Evolutionary conservation across 2,888 invertebrate species (phyloP), one percentile per base, ranked within the genome.

Genomic region (Eudasyphora cyanicolor): DNA sequence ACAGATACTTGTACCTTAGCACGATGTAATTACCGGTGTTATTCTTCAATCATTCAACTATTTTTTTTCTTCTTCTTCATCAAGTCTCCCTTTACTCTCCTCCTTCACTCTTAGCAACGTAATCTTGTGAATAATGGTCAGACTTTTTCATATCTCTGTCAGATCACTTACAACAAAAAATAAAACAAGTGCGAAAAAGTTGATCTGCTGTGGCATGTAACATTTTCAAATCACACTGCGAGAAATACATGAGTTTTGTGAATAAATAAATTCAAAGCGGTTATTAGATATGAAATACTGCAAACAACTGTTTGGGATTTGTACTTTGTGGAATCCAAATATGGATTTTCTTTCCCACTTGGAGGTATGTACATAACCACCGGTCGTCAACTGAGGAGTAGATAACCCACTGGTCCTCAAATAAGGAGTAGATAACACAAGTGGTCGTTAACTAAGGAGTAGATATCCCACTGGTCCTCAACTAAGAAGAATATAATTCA

Each of bases 151-250:
- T 24, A 14, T 57, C 27, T n/a, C n/a, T 12, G 67, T 54, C 79
- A 70, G 77, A 80, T 80, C 69, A 69, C 74, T 77, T 76, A 60
- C 82, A 77, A 74, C n/a, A 77, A 73, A n/a, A 27, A 83, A 80
- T 73, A 74, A 77, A 79, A n/a, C n/a, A n/a, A 77, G 83, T 83
- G 83, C 77, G 83, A 83, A 83, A 67, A 74, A 70, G 79, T 79
- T 73, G 73, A 76, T 76, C 76, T 82, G 76, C 70, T 79, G 83
- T 83, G 79, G 83, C 76, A 83, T 80, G 83, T 83, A 80, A 80
- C 74, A 74, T 70, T 77, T 74, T 35, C 35, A 60, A 69, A 79
- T 71, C 76, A 60, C 78, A 79, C 82, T 71, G 6, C n/a, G 21
- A 82, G 64, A 76, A 82, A 73, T 21, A 7, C 35, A 19, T 8